Percentiles rank a stretch among this genome's conserved stretches.
Conservation (phyloP, 2,888 invertebrate genomes). For the Lamproptera curius region DNA sequence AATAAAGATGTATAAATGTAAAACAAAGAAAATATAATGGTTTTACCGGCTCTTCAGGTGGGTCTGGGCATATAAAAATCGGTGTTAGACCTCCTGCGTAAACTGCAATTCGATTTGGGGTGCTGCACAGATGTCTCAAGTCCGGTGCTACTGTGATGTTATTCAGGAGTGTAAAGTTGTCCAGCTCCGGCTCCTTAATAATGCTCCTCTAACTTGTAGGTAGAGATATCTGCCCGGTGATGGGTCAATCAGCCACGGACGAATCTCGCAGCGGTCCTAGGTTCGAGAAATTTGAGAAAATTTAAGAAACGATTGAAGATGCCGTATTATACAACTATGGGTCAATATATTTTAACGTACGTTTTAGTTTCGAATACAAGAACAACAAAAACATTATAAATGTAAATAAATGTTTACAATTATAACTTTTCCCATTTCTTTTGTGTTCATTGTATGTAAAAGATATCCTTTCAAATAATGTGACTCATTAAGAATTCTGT, state of each 20-base stretch:
- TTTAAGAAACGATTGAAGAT: too few relatives aligned
- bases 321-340: too few relatives aligned
- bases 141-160: conserved; percentile 79
- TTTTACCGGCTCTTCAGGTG: conserved; percentile 51
- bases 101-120: conserved; percentile 87
- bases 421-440: too few relatives aligned
- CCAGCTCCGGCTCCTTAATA: conserved; percentile 66
- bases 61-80: conserved; percentile 79
- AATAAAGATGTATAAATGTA: too few relatives aligned
- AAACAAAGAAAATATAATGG: too few relatives aligned
- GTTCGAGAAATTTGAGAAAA: conserved; percentile 30
- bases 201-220: conserved; percentile 85
- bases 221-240: conserved; percentile 87
- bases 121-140: conserved; percentile 81
- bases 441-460: too few relatives aligned
- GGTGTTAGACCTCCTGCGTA: conserved; percentile 83
- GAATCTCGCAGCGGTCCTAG: conserved; percentile 87
- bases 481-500: too few relatives aligned
- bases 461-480: too few relatives aligned
- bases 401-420: too few relatives aligned
- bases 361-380: too few relatives aligned
- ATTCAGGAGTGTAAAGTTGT: conserved; percentile 72
- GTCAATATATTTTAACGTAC: too few relatives aligned
- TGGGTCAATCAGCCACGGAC: conserved; percentile 89
- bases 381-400: too few relatives aligned